Percentiles rank a stretch among this genome's conserved stretches.
phyloP scores from a whole-genome alignment of 2,113 vertebrate genomes.

The Indicator indicator region DNA sequence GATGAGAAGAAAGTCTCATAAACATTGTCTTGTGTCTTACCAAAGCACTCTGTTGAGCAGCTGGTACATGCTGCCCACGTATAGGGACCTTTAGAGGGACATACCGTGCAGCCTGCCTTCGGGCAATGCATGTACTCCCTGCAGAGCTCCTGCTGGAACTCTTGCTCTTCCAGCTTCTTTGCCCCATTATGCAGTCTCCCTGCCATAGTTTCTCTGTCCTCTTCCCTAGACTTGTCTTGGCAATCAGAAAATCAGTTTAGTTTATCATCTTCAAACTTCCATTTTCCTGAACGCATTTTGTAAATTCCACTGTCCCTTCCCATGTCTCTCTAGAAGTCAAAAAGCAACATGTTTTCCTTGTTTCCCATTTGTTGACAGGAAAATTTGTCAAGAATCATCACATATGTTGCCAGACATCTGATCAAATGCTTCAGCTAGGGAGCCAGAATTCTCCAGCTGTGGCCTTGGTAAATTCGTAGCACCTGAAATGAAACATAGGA shows the following conservation, averaged over 20 bases:
- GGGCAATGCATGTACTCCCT: slow-evolving; percentile 66
- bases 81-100: slow-evolving; percentile 63
- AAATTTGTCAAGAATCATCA: slow-evolving; percentile 55
- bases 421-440: slow-evolving; percentile 50
- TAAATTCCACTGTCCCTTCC: slow-evolving; percentile 60
- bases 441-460: slow-evolving; percentile 50
- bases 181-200: slow-evolving; percentile 63
- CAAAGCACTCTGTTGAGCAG: slow-evolving; percentile 52
- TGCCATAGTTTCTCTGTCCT: slow-evolving; percentile 66
- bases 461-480: background rate
- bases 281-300: slow-evolving; percentile 30
- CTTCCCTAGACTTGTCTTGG: slow-evolving; percentile 64
- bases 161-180: slow-evolving; percentile 66
- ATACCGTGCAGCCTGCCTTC: slow-evolving; percentile 66
- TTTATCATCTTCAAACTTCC: slow-evolving; percentile 49
- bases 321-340: slow-evolving; percentile 61
- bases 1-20: slow-evolving; percentile 18
- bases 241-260: slow-evolving; percentile 62
- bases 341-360: slow-evolving; percentile 49
- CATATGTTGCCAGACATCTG: slow-evolving; percentile 44
- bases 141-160: slow-evolving; percentile 66
- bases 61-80: slow-evolving; percentile 32
- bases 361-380: slow-evolving; percentile 53
- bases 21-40: background rate
- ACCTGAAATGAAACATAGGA: slow-evolving; percentile 68